These are phyloP conservation scores for Rotaria sp. DNA, from an alignment of 2,888 invertebrate species.

Conservation along the genomic window DNA sequence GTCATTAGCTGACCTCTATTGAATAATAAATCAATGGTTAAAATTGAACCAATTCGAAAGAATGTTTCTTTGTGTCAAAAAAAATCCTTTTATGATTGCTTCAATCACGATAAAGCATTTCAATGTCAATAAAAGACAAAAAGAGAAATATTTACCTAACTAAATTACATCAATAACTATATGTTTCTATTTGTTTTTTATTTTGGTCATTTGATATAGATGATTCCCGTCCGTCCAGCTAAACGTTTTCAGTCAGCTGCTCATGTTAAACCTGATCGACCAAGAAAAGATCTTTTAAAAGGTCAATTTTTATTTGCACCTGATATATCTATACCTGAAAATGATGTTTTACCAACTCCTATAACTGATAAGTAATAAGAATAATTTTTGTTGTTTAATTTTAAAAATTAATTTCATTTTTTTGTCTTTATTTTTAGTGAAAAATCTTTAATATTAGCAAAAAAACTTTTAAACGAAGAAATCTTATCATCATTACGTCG, in stretches of 20 bases:
- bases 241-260: constrained; percentile 24
- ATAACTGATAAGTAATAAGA: not conserved
- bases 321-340: not conserved
- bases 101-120: not conserved
- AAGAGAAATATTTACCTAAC: not conserved
- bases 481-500: not conserved
- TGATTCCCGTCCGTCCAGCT: not conserved
- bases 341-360: not conserved
- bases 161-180: not conserved
- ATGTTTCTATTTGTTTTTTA: not conserved
- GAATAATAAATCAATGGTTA: not conserved
- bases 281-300: not conserved
- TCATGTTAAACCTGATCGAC: not conserved
- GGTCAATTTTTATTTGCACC: constrained; percentile 25
- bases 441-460: not conserved
- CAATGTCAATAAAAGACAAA: not conserved
- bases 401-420: not conserved
- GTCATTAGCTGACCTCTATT: not conserved
- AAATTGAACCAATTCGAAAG: not conserved
- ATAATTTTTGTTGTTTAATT: not conserved
- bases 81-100: not conserved
- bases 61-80: constrained; percentile 3
- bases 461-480: constrained; percentile 9
- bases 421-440: not conserved
- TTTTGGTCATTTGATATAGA: not conserved